Evolutionary conservation across 2,797 vertebrate genomes (phyloP).

Genomic region (Alosa sapidissima): DNA sequence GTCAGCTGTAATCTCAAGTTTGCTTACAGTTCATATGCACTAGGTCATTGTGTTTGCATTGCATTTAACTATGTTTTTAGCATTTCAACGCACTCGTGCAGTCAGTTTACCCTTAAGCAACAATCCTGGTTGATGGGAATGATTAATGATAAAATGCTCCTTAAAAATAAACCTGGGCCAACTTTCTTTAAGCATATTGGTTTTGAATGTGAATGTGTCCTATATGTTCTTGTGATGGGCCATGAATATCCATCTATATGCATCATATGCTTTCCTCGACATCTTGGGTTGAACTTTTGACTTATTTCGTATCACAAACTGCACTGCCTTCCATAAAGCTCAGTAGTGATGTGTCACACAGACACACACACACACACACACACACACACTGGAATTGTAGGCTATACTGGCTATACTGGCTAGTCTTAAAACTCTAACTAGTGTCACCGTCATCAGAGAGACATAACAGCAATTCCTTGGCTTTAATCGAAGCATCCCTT

Average conservation of each 20-base stretch:
- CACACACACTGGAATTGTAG: background rate
- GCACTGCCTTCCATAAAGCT: background rate
- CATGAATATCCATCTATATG: background rate
- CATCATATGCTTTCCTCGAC: background rate
- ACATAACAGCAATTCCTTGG: background rate
- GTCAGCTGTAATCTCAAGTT: background rate
- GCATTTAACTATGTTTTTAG: background rate
- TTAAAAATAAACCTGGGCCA: background rate
- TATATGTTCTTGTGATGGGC: background rate
- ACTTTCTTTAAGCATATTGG: background rate
- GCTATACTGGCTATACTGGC: background rate
- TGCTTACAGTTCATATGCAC: background rate
- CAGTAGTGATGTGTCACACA: background rate
- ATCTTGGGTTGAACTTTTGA: conserved; percentile 8
- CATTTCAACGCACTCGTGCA: background rate
- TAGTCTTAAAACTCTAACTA: background rate
- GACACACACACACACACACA: background rate
- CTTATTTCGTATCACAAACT: background rate
- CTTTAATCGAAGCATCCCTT: background rate
- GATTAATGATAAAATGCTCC: background rate
- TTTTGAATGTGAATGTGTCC: background rate
- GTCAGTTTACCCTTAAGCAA: background rate
- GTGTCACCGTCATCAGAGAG: background rate
- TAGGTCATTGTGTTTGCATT: background rate
- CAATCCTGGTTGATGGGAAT: background rate